A percentile compares a stretch with the other conserved stretches of the same genome.
Conservation (phyloP, 23 tunicate genomes). For the Ascidia mentula region DNA sequence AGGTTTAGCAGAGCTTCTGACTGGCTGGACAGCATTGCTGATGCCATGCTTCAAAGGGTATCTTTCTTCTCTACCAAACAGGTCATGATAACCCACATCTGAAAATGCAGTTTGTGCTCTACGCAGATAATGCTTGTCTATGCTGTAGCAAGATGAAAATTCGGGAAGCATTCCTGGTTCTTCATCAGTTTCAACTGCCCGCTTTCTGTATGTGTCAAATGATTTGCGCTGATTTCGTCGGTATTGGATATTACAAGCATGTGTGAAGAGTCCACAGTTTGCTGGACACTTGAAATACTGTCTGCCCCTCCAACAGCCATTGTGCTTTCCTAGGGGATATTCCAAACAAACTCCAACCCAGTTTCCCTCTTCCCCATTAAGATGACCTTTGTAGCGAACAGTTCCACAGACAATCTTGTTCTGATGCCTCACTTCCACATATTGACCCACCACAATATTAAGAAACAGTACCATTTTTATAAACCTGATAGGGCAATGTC, state of each 20-base stretch:
- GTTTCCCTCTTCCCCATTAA: conserved; percentile 66
- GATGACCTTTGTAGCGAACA: conserved; percentile 81
- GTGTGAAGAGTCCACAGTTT: conserved; percentile 81
- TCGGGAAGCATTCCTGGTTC: neutral
- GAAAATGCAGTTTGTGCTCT: conserved; percentile 62
- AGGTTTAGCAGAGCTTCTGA: conserved; percentile 29
- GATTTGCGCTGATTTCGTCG: conserved; percentile 23
- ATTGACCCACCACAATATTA: conserved; percentile 59
- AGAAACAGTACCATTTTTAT: conserved; percentile 70
- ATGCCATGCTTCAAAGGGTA: conserved; percentile 58
- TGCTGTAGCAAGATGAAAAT: conserved; percentile 34
- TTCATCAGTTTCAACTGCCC: neutral
- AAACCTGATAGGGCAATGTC: neutral
- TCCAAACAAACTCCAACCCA: conserved; percentile 89
- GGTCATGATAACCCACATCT: conserved; percentile 10
- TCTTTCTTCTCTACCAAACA: conserved; percentile 39
- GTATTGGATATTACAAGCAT: conserved; percentile 72
- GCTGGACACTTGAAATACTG: conserved; percentile 78
- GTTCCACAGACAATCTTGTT: conserved; percentile 49
- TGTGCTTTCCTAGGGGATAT: conserved; percentile 82
- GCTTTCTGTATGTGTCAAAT: conserved; percentile 46
- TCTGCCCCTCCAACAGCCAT: conserved; percentile 87
- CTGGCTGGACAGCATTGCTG: conserved; percentile 48
- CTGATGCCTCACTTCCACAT: conserved; percentile 54
- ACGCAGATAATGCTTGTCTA: conserved; percentile 27